Base-by-base conservation (phyloP, 2,888 invertebrate genomes). In the Atethmia centrago region DNA sequence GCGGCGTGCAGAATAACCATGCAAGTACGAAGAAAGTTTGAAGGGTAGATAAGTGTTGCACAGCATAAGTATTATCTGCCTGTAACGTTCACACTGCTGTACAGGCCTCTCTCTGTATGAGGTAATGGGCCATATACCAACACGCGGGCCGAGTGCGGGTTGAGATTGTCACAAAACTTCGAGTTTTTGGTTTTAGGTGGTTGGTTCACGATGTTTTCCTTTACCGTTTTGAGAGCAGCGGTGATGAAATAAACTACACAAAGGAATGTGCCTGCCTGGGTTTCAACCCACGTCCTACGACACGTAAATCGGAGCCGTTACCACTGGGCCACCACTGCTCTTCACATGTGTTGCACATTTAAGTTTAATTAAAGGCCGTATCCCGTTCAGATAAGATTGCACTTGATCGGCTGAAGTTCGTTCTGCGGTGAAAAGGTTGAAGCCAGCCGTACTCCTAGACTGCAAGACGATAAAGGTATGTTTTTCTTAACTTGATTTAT, bases 361-460 rank as follows among this genome's bases (percentile, higher is more conserved):
- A 31, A 9, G 36, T 61, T 40, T 21, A 25, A 66, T 25, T 68
- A 28, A 31, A n/a, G 59, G 25, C 76, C 36, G 8, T 47, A 28
- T n/a, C 5, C 3, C n/a, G 21, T n/a, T 36, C 7, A 8, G 0
- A 9, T 74, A 64, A 40, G 31, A 31, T 56, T 36, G 8, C 8
- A 45, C 12, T 47, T 19, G 2, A n/a, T 55, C n/a, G 2, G 14
- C 5, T 73, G 28, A 14, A 47, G 14, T 56, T 36, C 7, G 19
- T n/a, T n/a, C 8, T 25, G 14, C 25, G 9, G 21, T 31, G 3
- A 8, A 25, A 31, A 25, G 12, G 51, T 56, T 14, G 45, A 1
- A 71, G 36, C 3, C 21, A 16, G 16, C 31, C 25, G 16, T 10
- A 47, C 19, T 65, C 8, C 40, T n/a, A n/a, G n/a, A 49, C 28